These are phyloP conservation scores for Gambelia wislizenii DNA, from an alignment of 2,797 vertebrate species.

Conservation along the genomic window DNA sequence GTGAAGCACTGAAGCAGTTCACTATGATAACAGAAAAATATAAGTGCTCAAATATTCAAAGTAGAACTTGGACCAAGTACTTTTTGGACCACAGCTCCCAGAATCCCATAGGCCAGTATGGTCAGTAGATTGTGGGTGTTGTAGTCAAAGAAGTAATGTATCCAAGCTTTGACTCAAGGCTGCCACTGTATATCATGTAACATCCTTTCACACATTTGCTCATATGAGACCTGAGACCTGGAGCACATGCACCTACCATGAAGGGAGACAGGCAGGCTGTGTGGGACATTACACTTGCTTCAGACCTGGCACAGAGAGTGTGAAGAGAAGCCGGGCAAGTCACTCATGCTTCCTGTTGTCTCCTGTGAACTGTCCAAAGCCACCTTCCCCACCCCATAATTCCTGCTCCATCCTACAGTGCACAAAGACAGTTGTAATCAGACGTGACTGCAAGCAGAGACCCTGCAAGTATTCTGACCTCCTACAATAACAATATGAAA, in stretches of 20 bases:
- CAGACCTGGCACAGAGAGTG: background rate
- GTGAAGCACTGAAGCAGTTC: too few relatives aligned
- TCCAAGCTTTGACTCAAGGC: too few relatives aligned
- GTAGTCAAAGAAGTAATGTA: too few relatives aligned
- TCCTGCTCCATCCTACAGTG: slow-evolving; percentile 14
- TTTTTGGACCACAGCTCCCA: too few relatives aligned
- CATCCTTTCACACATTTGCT: background rate
- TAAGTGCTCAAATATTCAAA: background rate
- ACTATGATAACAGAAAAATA: too few relatives aligned
- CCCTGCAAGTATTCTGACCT: slow-evolving; percentile 46
- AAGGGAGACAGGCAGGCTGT: background rate
- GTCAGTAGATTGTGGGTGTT: too few relatives aligned
- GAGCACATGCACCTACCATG: background rate
- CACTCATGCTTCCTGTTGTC: background rate
- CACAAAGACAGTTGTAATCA: background rate
- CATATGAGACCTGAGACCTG: background rate
- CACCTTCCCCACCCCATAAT: background rate
- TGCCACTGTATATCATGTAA: too few relatives aligned
- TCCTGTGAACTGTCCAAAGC: background rate
- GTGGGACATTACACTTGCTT: background rate
- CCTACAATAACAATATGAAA: slow-evolving; percentile 8
- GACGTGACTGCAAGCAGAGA: background rate
- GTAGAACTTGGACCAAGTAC: too few relatives aligned
- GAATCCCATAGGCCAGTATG: too few relatives aligned
- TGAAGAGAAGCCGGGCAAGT: background rate